These are phyloP conservation scores for Emberiza fucata DNA, from an alignment of 2,113 vertebrate species.

Conservation along the genomic window DNA sequence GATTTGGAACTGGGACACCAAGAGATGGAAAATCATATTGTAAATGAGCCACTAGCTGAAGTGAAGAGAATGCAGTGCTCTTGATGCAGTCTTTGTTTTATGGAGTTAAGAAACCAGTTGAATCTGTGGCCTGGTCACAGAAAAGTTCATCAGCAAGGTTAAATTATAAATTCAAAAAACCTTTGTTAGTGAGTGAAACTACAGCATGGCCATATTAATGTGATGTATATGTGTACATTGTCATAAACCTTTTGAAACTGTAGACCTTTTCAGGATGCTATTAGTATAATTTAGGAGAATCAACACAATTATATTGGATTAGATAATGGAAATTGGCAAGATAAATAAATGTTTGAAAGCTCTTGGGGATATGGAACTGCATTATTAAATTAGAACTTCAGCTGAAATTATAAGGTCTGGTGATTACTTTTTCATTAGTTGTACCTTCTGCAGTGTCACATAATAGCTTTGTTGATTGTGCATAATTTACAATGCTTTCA, in stretches of 20 bases:
- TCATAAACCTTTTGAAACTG: constrained; percentile 13
- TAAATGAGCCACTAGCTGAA: neutral
- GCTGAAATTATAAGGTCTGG: constrained; percentile 50
- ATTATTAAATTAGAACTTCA: constrained; percentile 71
- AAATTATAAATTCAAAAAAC: constrained; percentile 24
- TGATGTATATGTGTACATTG: constrained; percentile 3
- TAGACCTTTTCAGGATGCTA: neutral
- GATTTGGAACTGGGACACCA: neutral
- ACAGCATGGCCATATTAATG: neutral
- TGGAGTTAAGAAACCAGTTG: neutral
- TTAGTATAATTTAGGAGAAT: constrained; percentile 45
- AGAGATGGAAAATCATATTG: neutral
- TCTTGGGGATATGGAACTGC: constrained; percentile 10
- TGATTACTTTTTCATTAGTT: constrained; percentile 63
- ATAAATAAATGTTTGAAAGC: constrained; percentile 47
- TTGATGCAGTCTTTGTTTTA: neutral
- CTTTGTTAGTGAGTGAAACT: neutral
- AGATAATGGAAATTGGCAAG: constrained; percentile 61
- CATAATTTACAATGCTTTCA: constrained; percentile 36
- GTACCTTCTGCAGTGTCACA: constrained; percentile 20
- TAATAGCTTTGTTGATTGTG: constrained; percentile 52
- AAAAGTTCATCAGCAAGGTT: neutral
- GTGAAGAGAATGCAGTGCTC: neutral
- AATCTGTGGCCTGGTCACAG: neutral
- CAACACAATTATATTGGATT: constrained; percentile 51